Base-by-base conservation (phyloP, 35 echinoderm and acorn worm species). In the Ophioderma brevispina region DNA sequence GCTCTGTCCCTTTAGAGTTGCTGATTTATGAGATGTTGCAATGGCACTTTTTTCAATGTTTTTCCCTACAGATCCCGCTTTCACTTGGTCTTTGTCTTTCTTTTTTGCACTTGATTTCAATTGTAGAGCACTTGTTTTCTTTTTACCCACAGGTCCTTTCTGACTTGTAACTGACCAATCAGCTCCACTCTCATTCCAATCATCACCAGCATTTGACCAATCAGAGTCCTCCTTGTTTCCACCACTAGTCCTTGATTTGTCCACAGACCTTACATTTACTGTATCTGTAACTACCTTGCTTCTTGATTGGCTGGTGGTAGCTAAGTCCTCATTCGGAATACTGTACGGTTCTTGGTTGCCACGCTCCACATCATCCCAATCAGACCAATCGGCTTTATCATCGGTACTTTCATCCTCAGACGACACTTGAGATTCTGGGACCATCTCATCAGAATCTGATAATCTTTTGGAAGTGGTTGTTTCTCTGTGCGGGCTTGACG, bases 291-390 rank as follows among this genome's bases (percentile, higher is more conserved):
- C 76, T 63, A 35, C 25, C 33, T 13, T 33, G 36, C 76, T 36
- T 79, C 78, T 33, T 92, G 82, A 86, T 80, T 86, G 82, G 90
- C 76, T 92, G 39, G 19, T 36, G 10, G 78, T 30, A 31, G 37
- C 55, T 0, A 40, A 35, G 35, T 80, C 50, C 43, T 55, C 52
- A 21, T 43, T 87, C 18, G 8, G 59, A 70, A 35, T 55, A 35
- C 32, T 19, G 35, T 32, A 36, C 77, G 6, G 25, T 76, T 56
- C 40, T 38, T 92, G 63, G 25, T 40, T 38, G n/a, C 40, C 33
- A 0, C 56, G 56, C 6, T 87, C 88, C 34, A 82, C 31, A 37
- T 96, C 87, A 31, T 96, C 92, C 95, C 95, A 97, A 52, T 94
- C 92, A 0, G 85, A 82, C 95, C 95, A 97, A 36, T 87, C 92